Percentiles rank a stretch among this genome's conserved stretches.
These are phyloP conservation scores for Porites australiensis DNA, from an alignment of 64 coral and sea anemone species.

Conservation along the genomic window DNA sequence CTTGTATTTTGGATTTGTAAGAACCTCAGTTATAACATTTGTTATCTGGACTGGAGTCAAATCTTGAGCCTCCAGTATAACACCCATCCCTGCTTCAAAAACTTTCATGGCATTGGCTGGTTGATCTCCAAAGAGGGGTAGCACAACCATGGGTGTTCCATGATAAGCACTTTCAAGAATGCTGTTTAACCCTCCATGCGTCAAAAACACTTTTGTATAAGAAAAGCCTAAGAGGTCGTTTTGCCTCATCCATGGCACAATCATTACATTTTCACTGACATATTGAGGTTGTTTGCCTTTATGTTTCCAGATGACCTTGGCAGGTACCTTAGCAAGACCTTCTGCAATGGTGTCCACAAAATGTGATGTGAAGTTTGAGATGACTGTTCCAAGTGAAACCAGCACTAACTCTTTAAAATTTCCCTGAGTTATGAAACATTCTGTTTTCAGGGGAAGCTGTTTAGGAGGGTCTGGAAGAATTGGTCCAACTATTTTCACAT, in stretches of 20 bases:
- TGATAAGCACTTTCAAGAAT: conserved; percentile 75
- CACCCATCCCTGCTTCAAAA: conserved; percentile 64
- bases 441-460: neutral
- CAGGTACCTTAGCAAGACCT: conserved; percentile 32
- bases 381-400: conserved; percentile 85
- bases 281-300: conserved; percentile 22
- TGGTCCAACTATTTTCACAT: conserved; percentile 69
- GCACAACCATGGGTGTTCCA: conserved; percentile 76
- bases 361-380: conserved; percentile 70
- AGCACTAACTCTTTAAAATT: conserved; percentile 39
- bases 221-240: conserved; percentile 71
- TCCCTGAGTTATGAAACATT: conserved; percentile 46
- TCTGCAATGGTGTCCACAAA: conserved; percentile 65
- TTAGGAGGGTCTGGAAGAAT: conserved; percentile 70
- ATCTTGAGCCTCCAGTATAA: conserved; percentile 34
- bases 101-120: conserved; percentile 82
- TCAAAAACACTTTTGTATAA: conserved; percentile 68
- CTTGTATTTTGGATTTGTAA: conserved; percentile 43
- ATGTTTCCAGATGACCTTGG: conserved; percentile 75
- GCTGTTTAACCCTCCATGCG: conserved; percentile 85
- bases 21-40: conserved; percentile 56
- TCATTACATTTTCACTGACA: conserved; percentile 44
- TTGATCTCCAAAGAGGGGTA: conserved; percentile 86
- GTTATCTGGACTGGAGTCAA: conserved; percentile 48
- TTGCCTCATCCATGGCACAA: conserved; percentile 70